These are phyloP conservation scores for Cladorhizidae sp. DNA, from an alignment of 37 sponge, comb jelly and placozoan genomes.

Conservation along the genomic window DNA sequence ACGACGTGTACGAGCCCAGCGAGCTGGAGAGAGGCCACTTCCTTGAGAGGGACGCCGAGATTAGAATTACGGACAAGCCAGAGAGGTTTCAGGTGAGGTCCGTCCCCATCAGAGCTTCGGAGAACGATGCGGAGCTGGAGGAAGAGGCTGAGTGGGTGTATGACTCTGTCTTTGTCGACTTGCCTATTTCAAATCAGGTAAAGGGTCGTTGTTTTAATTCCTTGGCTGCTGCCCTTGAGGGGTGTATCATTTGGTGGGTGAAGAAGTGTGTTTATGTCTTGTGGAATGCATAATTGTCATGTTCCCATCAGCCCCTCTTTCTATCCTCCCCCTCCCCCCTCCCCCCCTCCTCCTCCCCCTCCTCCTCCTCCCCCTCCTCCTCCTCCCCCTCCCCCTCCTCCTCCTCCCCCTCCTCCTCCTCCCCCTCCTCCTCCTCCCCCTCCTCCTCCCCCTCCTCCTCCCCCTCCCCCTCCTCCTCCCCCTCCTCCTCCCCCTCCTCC, in stretches of 20 bases:
- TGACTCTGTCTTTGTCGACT: constrained; percentile 67
- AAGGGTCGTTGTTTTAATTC: not conserved
- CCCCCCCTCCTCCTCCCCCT: too few relatives aligned
- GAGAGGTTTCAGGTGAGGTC: constrained; percentile 63
- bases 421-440: not conserved
- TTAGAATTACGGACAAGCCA: constrained; percentile 88
- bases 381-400: too few relatives aligned
- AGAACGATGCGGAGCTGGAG: constrained; percentile 79
- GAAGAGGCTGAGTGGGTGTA: constrained; percentile 95
- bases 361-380: too few relatives aligned
- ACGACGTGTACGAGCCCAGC: constrained; percentile 86
- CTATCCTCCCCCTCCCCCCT: too few relatives aligned
- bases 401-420: not conserved
- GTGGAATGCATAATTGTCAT: too few relatives aligned
- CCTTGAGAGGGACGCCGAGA: constrained; percentile 80
- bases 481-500: not conserved
- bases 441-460: not conserved
- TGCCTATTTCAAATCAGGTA: constrained; percentile 88
- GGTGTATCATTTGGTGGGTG: not conserved
- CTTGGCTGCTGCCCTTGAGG: not conserved
- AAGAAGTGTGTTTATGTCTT: too few relatives aligned
- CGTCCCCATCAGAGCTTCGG: constrained; percentile 68
- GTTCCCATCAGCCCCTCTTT: not conserved
- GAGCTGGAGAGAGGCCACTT: constrained; percentile 92
- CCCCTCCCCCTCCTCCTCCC: not conserved